Conservation (phyloP, 2,888 invertebrate species). For the Colostygia pectinataria region DNA sequence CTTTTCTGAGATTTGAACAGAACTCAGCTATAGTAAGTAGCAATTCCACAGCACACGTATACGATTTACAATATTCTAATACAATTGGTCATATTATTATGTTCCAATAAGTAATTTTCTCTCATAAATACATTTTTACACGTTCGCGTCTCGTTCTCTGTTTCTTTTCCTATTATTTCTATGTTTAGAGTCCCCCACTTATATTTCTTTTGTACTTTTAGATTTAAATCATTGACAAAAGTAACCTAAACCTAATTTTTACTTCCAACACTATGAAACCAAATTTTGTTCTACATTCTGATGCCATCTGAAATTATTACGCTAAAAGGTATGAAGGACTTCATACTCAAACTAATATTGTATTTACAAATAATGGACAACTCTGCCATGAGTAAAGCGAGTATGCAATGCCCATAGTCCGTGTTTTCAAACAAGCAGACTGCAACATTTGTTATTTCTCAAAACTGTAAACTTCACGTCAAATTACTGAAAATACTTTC, state of each 20-base stretch:
- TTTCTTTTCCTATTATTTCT: constrained; percentile 50
- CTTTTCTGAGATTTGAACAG: constrained; percentile 39
- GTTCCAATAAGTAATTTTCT: constrained; percentile 50
- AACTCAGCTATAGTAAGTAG: constrained; percentile 50
- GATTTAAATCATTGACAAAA: constrained; percentile 63
- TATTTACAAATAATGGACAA: constrained; percentile 61
- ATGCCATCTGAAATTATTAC: constrained; percentile 64
- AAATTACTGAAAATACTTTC: neutral
- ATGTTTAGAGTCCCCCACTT: constrained; percentile 51
- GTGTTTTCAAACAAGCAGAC: constrained; percentile 8
- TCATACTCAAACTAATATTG: constrained; percentile 60
- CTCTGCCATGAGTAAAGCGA: constrained; percentile 27
- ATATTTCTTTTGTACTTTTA: constrained; percentile 74
- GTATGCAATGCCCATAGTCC: constrained; percentile 14
- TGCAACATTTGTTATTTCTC: constrained; percentile 3
- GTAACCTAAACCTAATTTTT: constrained; percentile 69
- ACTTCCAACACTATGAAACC: constrained; percentile 62
- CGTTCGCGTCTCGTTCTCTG: constrained; percentile 50
- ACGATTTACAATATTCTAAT: constrained; percentile 42
- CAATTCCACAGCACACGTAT: constrained; percentile 63
- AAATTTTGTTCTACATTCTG: constrained; percentile 68
- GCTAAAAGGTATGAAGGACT: constrained; percentile 58
- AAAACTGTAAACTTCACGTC: constrained; percentile 3
- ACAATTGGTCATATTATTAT: constrained; percentile 59
- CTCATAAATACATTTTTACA: constrained; percentile 64